phyloP scores from a whole-genome alignment of 2,797 vertebrate genomes.

The Premnoplex brunnescens region DNA sequence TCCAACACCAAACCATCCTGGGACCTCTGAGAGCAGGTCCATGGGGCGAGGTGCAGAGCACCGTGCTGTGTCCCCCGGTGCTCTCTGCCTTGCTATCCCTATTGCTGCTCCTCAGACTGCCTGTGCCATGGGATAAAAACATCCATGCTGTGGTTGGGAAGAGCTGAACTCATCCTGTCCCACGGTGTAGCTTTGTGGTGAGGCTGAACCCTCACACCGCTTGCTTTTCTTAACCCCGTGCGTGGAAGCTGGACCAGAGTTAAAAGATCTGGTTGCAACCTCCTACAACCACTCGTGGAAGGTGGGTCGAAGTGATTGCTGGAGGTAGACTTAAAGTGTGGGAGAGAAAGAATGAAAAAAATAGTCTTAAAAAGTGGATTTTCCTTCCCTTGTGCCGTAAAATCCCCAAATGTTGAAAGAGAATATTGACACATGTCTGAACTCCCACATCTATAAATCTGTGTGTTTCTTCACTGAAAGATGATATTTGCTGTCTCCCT shows the following conservation, averaged over 20 bases:
- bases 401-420: background rate
- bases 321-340: background rate
- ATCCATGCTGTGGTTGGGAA: rapidly evolving
- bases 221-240: background rate
- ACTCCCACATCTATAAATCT: background rate
- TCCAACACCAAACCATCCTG: background rate
- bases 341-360: background rate
- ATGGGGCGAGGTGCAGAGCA: background rate
- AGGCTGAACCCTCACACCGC: background rate
- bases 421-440: background rate
- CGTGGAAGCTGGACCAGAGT: background rate
- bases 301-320: background rate
- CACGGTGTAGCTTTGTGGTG: background rate
- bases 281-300: background rate
- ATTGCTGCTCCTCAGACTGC: background rate
- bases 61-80: rapidly evolving
- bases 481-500: background rate
- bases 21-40: background rate
- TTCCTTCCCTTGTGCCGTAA: background rate
- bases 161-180: background rate
- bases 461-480: background rate
- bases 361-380: background rate
- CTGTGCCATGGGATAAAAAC: background rate
- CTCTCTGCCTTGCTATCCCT: background rate
- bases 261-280: background rate